phyloP scores from a whole-genome alignment of 2,113 vertebrate species.

The Sakesphorus luctuosus region DNA sequence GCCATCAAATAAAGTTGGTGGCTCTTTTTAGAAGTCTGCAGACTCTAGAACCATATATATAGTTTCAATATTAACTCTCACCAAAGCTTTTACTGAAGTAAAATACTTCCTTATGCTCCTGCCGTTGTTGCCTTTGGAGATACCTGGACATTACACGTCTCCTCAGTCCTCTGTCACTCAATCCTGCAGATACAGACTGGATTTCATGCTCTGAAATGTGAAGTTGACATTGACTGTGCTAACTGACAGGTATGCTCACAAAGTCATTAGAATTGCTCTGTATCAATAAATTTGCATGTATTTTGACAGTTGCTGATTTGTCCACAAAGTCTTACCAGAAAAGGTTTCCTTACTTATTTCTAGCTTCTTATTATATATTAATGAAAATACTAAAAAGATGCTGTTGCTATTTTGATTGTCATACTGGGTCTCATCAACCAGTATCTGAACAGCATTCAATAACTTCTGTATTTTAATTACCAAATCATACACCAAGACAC shows the following conservation, averaged over 20 bases:
- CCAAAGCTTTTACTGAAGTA: not conserved
- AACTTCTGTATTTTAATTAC: not conserved
- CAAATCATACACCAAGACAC: not conserved
- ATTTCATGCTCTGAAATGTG: not conserved
- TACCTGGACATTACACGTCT: not conserved
- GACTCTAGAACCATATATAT: not conserved
- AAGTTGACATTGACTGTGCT: not conserved
- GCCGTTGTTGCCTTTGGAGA: not conserved
- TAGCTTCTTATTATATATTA: not conserved
- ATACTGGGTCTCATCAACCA: not conserved
- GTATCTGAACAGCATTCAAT: not conserved
- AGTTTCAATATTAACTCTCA: not conserved
- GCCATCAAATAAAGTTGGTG: too few species aligned
- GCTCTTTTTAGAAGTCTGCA: not conserved
- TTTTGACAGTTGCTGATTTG: not conserved
- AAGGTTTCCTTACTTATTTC: not conserved
- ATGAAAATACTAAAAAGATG: not conserved
- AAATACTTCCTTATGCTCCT: not conserved
- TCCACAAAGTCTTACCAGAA: not conserved
- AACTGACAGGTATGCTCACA: fast-evolving
- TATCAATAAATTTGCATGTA: fast-evolving
- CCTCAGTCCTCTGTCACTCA: not conserved
- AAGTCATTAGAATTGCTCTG: not conserved
- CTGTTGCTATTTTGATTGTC: not conserved
- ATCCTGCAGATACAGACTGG: not conserved